phyloP scores from a whole-genome alignment of 1,140 invertebrate genomes.

The Macrobrachium rosenbergii region DNA sequence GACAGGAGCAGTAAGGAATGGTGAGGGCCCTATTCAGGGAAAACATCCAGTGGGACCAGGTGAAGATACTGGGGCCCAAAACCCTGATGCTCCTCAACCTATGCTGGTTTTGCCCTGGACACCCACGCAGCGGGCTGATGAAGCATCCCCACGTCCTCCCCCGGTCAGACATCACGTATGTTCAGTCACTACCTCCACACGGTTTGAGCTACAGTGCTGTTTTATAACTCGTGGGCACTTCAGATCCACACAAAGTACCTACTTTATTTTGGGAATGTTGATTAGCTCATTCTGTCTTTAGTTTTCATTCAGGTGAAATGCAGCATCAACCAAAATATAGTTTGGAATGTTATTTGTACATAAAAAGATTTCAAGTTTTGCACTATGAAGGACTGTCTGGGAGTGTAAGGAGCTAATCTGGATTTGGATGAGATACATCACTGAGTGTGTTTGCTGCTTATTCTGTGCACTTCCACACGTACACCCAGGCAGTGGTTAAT shows the following conservation, averaged over 20 bases:
- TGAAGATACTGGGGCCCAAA: conserved; percentile 7
- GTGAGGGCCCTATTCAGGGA: conserved; percentile 68
- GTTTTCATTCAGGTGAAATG: background rate
- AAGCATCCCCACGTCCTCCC: conserved; percentile 52
- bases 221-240: conserved; percentile 14
- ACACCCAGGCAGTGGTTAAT: conserved; percentile 25
- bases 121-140: conserved; percentile 59
- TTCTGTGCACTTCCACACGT: conserved; percentile 29
- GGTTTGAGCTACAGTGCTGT: conserved; percentile 51
- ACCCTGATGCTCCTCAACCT: conserved; percentile 30
- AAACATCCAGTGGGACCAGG: conserved; percentile 11
- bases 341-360: background rate
- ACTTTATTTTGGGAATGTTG: background rate
- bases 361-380: conserved; percentile 16
- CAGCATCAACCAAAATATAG: background rate
- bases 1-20: conserved; percentile 74
- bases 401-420: conserved; percentile 51
- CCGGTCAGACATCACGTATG: conserved; percentile 65
- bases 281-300: conserved; percentile 17
- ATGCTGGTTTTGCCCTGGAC: conserved; percentile 61
- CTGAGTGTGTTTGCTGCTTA: conserved; percentile 41
- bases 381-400: conserved; percentile 55
- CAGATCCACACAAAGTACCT: background rate
- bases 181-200: conserved; percentile 62
- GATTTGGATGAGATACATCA: conserved; percentile 35